Base-by-base conservation (phyloP, 2,888 invertebrate species). In the Leucozona laternaria region DNA sequence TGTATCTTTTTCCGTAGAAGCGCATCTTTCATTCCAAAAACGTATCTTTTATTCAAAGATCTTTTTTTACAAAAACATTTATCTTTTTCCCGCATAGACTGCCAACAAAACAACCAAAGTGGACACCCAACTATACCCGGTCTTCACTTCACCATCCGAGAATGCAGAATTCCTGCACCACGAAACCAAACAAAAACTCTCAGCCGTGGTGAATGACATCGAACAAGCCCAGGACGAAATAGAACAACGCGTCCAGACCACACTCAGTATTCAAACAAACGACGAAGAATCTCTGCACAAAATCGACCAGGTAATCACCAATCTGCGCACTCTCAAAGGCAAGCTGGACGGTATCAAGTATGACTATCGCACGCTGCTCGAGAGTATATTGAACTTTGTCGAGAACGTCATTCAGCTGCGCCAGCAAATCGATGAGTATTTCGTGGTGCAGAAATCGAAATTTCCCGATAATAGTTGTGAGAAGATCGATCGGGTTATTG, bases 121-220 rank as follows among this genome's bases (percentile, higher is more conserved):
- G 89, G 95, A 96, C 90, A 94, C 94, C 62, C 95, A 96, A 90
- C 92, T 97, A 79, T 97, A 96, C 93, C 96, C 97, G 25, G 94
- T 96, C 62, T 95, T 97, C 88, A 95, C 95, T 62, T 94, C 95
- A 17, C 93, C 94, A 80, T 94, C 95, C 4, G 93, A 94, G 57
- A 94, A 94, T 88, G 94, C 95, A 15, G 93, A 93, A 86, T 94
- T 94, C 60, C 93, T 96, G 87, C 92, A 94, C 43, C 91, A 92
- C 37, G 94, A 94, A 89, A 93, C 96, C 10, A 94, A 94, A 88
- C 93, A 93, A 64, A 95, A 95, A 90, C 92, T 94, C 57, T 90
- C 93, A 57, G 92, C 93, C 20, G 94, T 95, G 66, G 90, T 94
- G 79, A 94, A 94, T 43, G 95, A 96, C 89, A 93, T 96, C 48